Evolutionary conservation across 2,888 invertebrate species (phyloP).

Genomic region (Erpobdella octoculata): DNA sequence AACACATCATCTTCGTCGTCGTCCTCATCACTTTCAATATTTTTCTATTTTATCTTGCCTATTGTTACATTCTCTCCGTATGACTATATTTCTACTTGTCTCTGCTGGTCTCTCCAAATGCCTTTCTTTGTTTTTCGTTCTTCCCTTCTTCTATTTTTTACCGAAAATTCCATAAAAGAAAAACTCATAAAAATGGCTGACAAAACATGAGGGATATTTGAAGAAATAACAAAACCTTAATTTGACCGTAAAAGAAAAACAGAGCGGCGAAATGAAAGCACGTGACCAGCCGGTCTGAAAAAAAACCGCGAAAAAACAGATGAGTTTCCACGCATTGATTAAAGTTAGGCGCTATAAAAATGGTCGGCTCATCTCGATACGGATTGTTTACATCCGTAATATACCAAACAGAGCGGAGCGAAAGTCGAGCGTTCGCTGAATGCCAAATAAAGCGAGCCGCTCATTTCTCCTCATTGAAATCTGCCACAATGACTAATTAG

Average conservation of each 20-base stretch:
- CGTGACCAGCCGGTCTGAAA: too few species aligned
- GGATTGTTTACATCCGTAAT: constrained; percentile 15
- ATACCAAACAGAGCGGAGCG: neutral
- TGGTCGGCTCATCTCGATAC: neutral
- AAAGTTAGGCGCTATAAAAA: constrained; percentile 6
- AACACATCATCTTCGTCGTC: too few species aligned
- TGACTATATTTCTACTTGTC: too few species aligned
- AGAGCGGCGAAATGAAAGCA: neutral
- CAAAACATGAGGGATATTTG: too few species aligned
- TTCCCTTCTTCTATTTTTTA: too few species aligned
- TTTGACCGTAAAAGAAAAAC: neutral
- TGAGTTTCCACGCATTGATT: constrained; percentile 1
- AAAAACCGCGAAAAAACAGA: neutral
- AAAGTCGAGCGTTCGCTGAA: neutral
- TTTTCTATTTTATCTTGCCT: too few species aligned
- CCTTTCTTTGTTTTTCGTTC: too few species aligned
- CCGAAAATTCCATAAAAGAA: too few species aligned
- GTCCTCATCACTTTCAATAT: too few species aligned
- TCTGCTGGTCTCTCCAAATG: too few species aligned
- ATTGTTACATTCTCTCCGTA: too few species aligned
- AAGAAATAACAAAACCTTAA: neutral
- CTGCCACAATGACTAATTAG: constrained; percentile 6
- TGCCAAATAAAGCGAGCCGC: neutral
- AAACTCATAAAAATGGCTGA: too few species aligned
- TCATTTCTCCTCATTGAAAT: constrained; percentile 12